A percentile compares a stretch with the other conserved stretches of the same genome.
Evolutionary conservation across 2,888 invertebrate genomes (phyloP).

Genomic region (Polydrusus cervinus): DNA sequence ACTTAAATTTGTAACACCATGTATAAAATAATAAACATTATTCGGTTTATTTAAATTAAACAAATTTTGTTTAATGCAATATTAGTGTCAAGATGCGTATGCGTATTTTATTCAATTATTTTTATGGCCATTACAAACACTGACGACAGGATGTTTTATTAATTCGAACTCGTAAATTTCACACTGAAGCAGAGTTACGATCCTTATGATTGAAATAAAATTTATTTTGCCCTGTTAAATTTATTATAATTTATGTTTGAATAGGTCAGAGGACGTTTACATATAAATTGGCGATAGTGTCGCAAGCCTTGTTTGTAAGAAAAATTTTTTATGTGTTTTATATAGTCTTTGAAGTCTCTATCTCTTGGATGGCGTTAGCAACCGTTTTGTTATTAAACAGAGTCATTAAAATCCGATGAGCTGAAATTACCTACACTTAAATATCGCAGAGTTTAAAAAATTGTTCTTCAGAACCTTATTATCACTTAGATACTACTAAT

Average conservation of each 20-base stretch:
- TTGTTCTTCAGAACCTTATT: no score
- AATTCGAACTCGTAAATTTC: slow-evolving; percentile 18
- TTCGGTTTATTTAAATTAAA: no score
- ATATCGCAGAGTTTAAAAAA: no score
- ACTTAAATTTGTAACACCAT: no score
- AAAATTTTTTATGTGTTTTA: no score
- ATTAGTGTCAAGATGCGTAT: slow-evolving; percentile 32
- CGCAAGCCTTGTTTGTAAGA: neutral
- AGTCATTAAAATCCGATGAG: no score
- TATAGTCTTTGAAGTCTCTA: no score
- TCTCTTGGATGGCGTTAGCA: no score
- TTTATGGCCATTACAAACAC: neutral
- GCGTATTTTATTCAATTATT: slow-evolving; percentile 43
- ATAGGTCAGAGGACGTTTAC: neutral
- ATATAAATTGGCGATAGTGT: neutral
- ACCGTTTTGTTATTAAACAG: no score
- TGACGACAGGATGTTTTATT: slow-evolving; percentile 13
- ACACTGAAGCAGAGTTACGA: neutral
- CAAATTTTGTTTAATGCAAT: slow-evolving; percentile 29
- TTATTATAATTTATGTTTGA: neutral
- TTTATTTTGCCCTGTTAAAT: neutral
- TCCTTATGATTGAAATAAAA: slow-evolving; percentile 1
- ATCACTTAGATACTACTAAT: no score
- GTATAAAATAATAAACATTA: no score
- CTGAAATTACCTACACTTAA: no score